Conservation (phyloP, 37 sponge, comb jelly and placozoan species). For the Halisarca cf. caerulea region DNA sequence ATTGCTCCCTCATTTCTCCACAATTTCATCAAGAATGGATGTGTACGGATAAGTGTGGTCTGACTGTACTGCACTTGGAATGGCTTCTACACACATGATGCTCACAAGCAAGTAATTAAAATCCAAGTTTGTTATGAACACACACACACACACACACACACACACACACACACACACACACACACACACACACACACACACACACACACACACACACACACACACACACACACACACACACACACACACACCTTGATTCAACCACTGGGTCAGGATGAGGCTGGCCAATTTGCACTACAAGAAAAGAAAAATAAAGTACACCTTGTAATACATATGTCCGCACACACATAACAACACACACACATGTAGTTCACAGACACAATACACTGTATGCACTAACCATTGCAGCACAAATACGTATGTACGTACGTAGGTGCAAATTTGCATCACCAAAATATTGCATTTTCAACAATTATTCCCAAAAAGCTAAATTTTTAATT, state of each 20-base stretch:
- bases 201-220: no score
- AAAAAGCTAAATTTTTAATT: not conserved
- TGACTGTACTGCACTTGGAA: no score
- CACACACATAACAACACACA: no score
- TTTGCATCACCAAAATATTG: not conserved
- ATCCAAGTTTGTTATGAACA: no score
- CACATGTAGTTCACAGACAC: no score
- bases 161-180: not conserved
- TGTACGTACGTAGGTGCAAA: slow-evolving; percentile 11
- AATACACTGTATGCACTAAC: no score
- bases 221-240: not conserved
- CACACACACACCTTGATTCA: slow-evolving; percentile 71
- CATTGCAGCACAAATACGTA: slow-evolving; percentile 30
- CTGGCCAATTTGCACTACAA: slow-evolving; percentile 69
- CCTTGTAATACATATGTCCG: no score
- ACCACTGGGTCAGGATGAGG: slow-evolving; percentile 89
- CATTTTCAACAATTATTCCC: not conserved
- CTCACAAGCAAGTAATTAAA: no score
- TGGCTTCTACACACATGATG: no score
- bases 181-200: not conserved
- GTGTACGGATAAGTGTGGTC: no score
- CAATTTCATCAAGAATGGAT: no score
- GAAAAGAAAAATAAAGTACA: not conserved
- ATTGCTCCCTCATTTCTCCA: no score
- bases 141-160: not conserved